Evolutionary conservation across 2,888 invertebrate genomes (phyloP).

Genomic region (Galerucella pusilla): DNA sequence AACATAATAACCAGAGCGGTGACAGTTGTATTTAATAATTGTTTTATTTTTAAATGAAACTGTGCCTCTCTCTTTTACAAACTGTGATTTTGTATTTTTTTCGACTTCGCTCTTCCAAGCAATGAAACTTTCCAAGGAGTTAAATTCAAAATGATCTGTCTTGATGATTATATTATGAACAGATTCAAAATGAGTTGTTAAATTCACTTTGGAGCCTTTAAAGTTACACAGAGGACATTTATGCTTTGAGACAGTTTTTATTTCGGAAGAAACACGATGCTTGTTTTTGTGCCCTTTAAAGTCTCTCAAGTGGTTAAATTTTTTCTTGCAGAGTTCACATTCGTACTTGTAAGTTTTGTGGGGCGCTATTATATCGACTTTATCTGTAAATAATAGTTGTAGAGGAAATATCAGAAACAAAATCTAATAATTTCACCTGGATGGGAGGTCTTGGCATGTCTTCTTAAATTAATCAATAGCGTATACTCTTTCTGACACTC

Average conservation of each 20-base stretch:
- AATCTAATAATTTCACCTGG: not conserved
- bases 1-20: constrained; percentile 7
- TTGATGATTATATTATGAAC: constrained; percentile 9
- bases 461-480: constrained; percentile 1
- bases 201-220: constrained; percentile 8
- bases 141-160: not conserved
- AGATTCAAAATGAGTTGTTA: constrained; percentile 8
- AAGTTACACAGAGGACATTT: constrained; percentile 15
- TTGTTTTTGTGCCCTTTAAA: constrained; percentile 6
- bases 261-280: not conserved
- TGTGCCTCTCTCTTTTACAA: constrained; percentile 6
- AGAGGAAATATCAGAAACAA: not conserved
- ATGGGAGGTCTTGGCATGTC: constrained; percentile 1
- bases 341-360: constrained; percentile 4
- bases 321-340: constrained; percentile 2
- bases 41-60: constrained; percentile 2
- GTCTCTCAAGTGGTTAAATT: not conserved
- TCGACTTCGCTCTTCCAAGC: constrained; percentile 17
- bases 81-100: constrained; percentile 13
- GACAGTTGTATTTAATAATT: not conserved
- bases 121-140: not conserved
- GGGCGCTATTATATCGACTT: constrained; percentile 4
- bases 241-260: not conserved
- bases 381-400: not conserved
- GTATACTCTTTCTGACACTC: constrained; percentile 3